These are phyloP conservation scores for Aphrophora alni DNA, from an alignment of 2,888 invertebrate species.

Conservation along the genomic window DNA sequence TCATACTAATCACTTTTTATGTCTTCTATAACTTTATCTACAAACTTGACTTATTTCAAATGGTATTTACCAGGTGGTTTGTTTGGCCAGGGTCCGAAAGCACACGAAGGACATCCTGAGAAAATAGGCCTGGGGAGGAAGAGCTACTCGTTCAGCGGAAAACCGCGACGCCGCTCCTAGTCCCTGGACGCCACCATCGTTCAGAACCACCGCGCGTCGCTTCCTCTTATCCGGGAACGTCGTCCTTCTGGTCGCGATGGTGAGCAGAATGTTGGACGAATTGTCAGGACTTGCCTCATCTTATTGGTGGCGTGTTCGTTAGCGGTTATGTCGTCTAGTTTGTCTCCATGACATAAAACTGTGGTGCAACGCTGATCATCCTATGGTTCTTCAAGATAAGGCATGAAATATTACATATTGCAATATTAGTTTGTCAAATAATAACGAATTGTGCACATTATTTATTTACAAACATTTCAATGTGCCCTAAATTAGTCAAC, in stretches of 20 bases:
- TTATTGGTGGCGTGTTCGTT: slow-evolving; percentile 23
- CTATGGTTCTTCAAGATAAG: not conserved
- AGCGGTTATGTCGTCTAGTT: not conserved
- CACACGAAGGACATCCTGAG: slow-evolving; percentile 35
- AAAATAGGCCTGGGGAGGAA: slow-evolving; percentile 28
- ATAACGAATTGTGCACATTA: not conserved
- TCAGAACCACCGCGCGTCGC: slow-evolving; percentile 24
- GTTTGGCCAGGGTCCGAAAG: slow-evolving; percentile 33
- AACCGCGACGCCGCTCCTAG: slow-evolving; percentile 37
- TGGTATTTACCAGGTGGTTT: slow-evolving; percentile 30
- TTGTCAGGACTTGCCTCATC: not conserved
- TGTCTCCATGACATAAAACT: not conserved
- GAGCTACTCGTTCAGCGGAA: slow-evolving; percentile 33
- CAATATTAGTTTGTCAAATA: not conserved
- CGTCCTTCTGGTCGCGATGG: slow-evolving; percentile 31
- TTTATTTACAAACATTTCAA: no score
- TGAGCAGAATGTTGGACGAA: not conserved
- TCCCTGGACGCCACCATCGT: slow-evolving; percentile 16
- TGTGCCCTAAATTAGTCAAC: no score
- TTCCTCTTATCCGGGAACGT: slow-evolving; percentile 31
- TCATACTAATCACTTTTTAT: no score
- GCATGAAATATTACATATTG: not conserved
- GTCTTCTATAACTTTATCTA: no score
- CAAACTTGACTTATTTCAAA: slow-evolving; percentile 16
- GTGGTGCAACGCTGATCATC: not conserved